Evolutionary conservation across 1,140 invertebrate species (phyloP).

Genomic region (Chironomus striatipennis): DNA sequence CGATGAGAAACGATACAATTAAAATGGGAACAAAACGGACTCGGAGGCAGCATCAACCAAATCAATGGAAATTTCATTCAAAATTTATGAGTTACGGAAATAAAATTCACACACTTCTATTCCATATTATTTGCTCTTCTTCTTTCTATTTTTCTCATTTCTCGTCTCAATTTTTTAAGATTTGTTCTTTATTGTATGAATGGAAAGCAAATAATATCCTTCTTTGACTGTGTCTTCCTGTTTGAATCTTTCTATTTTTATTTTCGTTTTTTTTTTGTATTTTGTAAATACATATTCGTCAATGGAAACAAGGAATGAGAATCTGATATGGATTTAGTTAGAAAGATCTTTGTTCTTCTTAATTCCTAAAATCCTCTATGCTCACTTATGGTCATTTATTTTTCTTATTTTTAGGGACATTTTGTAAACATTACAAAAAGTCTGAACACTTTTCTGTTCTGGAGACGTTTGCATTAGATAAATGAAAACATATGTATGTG

Average conservation of each 20-base stretch:
- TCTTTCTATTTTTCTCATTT: not conserved
- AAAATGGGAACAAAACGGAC: not conserved
- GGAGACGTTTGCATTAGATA: not conserved
- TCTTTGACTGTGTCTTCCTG: constrained; percentile 9
- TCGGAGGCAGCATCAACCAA: not conserved
- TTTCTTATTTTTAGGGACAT: constrained; percentile 9
- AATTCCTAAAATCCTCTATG: not conserved
- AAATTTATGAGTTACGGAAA: constrained; percentile 17
- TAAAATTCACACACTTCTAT: constrained; percentile 21
- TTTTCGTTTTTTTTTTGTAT: not conserved
- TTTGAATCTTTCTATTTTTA: constrained; percentile 4
- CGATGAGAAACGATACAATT: constrained; percentile 12
- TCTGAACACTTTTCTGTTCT: no score
- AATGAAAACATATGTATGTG: not conserved
- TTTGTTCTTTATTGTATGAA: not conserved
- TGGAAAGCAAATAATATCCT: constrained; percentile 20
- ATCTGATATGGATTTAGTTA: constrained; percentile 17
- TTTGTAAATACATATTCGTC: not conserved
- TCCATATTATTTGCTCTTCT: constrained; percentile 1
- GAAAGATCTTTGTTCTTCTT: not conserved
- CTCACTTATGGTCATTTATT: constrained; percentile 9
- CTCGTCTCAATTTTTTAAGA: not conserved
- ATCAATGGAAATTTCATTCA: not conserved
- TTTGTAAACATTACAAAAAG: not conserved
- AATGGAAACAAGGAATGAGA: not conserved